Conservation (phyloP, 1,140 invertebrate species). For the Xylocopa sonorina region DNA sequence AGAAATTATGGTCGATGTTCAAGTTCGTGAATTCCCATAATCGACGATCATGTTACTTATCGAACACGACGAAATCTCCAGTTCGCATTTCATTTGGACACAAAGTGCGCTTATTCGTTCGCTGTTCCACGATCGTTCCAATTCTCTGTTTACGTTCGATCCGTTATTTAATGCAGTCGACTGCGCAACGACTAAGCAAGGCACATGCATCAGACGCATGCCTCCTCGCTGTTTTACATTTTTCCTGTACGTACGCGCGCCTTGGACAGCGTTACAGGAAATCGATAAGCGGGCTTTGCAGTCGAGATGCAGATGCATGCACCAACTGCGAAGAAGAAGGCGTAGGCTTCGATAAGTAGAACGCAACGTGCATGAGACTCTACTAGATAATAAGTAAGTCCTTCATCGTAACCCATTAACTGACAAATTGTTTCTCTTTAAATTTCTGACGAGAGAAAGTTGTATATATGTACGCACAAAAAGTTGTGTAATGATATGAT, state of each 20-base stretch:
- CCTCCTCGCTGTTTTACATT: conserved; percentile 12
- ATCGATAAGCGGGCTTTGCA: conserved; percentile 40
- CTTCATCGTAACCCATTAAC: too few species aligned
- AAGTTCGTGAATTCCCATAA: neutral
- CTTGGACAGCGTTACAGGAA: conserved; percentile 25
- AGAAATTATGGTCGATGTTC: too few species aligned
- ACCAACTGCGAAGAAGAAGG: neutral
- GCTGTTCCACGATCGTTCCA: neutral
- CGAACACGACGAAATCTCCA: neutral
- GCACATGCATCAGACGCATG: neutral
- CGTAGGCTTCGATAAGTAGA: neutral
- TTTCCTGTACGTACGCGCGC: neutral
- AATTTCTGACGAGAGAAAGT: too few species aligned
- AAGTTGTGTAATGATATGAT: too few species aligned
- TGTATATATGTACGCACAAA: too few species aligned
- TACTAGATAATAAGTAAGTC: neutral
- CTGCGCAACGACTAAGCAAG: neutral
- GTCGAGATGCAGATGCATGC: conserved; percentile 22
- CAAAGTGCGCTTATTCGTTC: too few species aligned
- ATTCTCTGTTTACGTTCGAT: neutral
- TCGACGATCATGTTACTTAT: too few species aligned
- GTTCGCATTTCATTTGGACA: neutral
- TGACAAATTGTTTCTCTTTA: too few species aligned
- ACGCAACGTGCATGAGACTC: neutral
- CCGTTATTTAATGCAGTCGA: neutral